A percentile compares a stretch with the other conserved stretches of the same genome.
phyloP scores from a whole-genome alignment of 2,888 invertebrate species.

The Ennomos fuscantarius region DNA sequence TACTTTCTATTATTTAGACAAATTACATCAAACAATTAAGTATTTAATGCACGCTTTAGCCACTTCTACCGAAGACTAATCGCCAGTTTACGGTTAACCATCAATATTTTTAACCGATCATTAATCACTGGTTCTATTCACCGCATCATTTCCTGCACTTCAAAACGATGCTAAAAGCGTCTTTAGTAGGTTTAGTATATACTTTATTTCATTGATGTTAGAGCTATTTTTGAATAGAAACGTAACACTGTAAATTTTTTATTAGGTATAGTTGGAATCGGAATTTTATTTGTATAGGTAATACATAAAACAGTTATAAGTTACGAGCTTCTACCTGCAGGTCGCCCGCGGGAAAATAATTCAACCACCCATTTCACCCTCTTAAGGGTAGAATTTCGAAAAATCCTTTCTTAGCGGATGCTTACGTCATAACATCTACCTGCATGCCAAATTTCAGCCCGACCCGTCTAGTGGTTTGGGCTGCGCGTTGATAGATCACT shows the following conservation, averaged over 20 bases:
- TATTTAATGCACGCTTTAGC: conserved; percentile 11
- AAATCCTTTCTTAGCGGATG: too few species aligned
- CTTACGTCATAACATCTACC: too few species aligned
- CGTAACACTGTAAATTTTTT: neutral
- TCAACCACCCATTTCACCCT: too few species aligned
- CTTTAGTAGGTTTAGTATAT: conserved; percentile 27
- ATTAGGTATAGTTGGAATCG: too few species aligned
- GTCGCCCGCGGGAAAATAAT: too few species aligned
- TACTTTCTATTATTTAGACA: neutral
- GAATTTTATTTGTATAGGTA: too few species aligned
- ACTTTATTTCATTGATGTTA: conserved; percentile 14
- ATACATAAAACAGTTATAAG: too few species aligned
- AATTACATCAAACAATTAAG: neutral
- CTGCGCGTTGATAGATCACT: too few species aligned
- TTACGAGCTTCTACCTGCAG: too few species aligned
- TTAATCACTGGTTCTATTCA: conserved; percentile 49
- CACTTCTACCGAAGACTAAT: conserved; percentile 29
- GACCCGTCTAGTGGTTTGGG: too few species aligned
- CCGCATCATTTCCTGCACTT: conserved; percentile 56
- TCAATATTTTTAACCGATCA: conserved; percentile 39
- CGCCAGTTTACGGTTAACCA: conserved; percentile 29
- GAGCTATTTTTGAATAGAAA: conserved; percentile 18
- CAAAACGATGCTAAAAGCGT: conserved; percentile 35
- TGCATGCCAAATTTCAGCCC: too few species aligned
- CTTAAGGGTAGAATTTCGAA: too few species aligned